phyloP scores from a whole-genome alignment of 2,113 vertebrate species.

The Platycercus adscitus region DNA sequence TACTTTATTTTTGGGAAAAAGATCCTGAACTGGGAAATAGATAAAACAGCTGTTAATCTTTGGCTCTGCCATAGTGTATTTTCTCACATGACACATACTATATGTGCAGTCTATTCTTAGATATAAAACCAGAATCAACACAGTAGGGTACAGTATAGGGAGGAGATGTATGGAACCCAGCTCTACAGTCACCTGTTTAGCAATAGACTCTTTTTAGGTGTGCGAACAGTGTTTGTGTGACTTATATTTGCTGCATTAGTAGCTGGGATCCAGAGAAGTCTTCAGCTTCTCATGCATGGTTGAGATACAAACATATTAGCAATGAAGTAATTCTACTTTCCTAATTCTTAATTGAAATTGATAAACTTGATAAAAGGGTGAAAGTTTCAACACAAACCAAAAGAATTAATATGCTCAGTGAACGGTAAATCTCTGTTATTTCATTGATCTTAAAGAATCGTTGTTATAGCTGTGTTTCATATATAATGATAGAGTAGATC shows the following conservation, averaged over 20 bases:
- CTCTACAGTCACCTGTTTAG: not conserved
- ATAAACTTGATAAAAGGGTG: not conserved
- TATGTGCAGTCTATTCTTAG: not conserved
- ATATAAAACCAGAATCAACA: not conserved
- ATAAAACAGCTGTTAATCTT: not conserved
- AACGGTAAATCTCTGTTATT: not conserved
- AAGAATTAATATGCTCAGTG: not conserved
- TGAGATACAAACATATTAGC: not conserved
- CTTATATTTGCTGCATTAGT: not conserved
- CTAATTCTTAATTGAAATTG: not conserved
- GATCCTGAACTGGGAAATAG: not conserved
- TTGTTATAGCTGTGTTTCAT: not conserved
- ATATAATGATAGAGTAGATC: not conserved
- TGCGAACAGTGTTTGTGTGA: not conserved
- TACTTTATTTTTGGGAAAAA: not conserved
- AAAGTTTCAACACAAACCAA: not conserved
- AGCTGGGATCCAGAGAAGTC: not conserved
- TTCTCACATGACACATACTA: not conserved
- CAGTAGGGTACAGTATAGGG: not conserved
- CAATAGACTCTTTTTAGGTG: not conserved
- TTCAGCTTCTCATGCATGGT: not conserved
- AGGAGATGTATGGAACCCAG: not conserved
- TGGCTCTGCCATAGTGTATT: not conserved
- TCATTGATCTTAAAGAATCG: not conserved
- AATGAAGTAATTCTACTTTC: not conserved